Evolutionary conservation across 2,888 invertebrate species (phyloP), one percentile per base, ranked within the genome.

Genomic region (Mythimna ferrago): DNA sequence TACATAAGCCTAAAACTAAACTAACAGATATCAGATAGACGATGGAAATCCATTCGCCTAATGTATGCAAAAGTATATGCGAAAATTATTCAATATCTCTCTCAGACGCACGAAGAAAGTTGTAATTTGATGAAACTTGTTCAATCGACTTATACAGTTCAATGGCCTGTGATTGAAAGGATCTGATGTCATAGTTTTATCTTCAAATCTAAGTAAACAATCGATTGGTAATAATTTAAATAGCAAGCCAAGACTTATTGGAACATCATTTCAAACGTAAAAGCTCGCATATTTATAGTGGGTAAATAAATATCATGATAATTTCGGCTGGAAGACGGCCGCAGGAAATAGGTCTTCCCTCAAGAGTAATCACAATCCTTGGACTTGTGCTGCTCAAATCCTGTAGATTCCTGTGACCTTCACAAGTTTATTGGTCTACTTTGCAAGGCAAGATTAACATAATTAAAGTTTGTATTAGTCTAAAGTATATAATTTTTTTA

Each of bases 11-110:
- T 16, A 6, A 53, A 48, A 38, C 35, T 26, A 60, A 54, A 53
- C 21, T 44, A 19, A 62, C 41, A 21, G 21, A 80, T 11, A 2
- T 80, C 35, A 75, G 7, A 35, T 6, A 56, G 51, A 48, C 19
- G 32, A 21, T 67, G 60, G 53, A 73, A 73, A 64, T 64, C 35
- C 10, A 53, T 63, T n/a, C 48, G 5, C 57, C 38, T 62, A 38
- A 77, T 63, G 57, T 41, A 68, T 66, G 57, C 70, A 76, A 70
- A 75, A 70, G 60, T 58, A 58, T 66, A 81, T 84, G 82, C 63
- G 53, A 76, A 82, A 76, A 68, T 71, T 76, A 81, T 81, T 81
- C 82, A 71, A 66, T 76, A 68, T 60, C 35, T 75, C 44, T 41
- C 14, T 32, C 35, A 67, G 67, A 53, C 51, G 53, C 57, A 35